phyloP scores from a whole-genome alignment of 1,140 invertebrate genomes.

The Portunus trituberculatus region DNA sequence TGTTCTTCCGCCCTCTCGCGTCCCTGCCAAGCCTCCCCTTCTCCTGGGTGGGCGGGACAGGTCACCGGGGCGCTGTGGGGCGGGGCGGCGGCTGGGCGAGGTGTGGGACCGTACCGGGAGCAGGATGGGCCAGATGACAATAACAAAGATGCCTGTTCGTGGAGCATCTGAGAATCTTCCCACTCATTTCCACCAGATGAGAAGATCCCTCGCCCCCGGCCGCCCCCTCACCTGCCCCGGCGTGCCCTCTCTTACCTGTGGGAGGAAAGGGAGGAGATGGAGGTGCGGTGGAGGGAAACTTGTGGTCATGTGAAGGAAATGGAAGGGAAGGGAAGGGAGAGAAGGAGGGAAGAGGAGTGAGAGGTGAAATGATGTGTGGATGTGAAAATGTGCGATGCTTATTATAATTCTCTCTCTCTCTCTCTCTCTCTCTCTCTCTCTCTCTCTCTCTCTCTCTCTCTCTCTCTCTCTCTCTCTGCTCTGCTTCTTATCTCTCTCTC shows the following conservation, averaged over 20 bases:
- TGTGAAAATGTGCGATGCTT: neutral
- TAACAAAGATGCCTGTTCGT: neutral
- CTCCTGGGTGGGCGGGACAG: neutral
- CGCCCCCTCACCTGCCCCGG: neutral
- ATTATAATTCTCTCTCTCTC: neutral
- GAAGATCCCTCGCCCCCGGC: conserved; percentile 34
- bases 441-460: too few relatives aligned
- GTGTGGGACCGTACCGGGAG: neutral
- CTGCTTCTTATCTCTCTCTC: too few relatives aligned
- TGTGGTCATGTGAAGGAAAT: conserved; percentile 22
- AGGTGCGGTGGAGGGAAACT: neutral
- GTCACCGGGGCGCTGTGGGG: neutral
- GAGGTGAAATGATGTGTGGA: neutral
- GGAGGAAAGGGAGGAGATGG: neutral
- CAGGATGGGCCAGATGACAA: neutral
- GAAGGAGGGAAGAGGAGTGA: neutral
- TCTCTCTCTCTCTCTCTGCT: too few relatives aligned
- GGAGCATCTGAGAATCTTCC: conserved; percentile 44
- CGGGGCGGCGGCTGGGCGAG: neutral
- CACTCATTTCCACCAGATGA: conserved; percentile 52
- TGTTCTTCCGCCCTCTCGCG: neutral
- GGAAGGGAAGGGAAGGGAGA: neutral
- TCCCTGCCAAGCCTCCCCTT: neutral
- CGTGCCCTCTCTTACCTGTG: neutral
- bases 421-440: too few relatives aligned